Base-by-base conservation (phyloP, 1,140 invertebrate genomes). In the Danaus plexippus region DNA sequence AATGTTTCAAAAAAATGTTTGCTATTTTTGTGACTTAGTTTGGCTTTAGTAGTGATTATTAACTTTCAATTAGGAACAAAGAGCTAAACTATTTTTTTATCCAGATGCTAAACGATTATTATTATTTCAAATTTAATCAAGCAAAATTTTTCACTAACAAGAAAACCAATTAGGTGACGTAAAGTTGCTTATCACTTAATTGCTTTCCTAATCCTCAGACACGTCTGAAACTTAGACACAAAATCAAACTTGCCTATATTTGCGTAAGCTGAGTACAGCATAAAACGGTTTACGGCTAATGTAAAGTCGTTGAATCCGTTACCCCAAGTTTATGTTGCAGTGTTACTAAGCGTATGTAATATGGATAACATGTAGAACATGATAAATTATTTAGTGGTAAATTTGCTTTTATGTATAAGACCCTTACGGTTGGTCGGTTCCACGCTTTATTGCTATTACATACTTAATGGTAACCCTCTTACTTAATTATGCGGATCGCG, bases 381-480 rank as follows among this genome's bases (percentile, higher is more conserved):
- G 48, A 44, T 71, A 71, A 72, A 77, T 77, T 66, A 74, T 76
- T 69, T 61, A 71, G 65, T 52, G 57, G 59, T 64, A 69, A 74
- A 75, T 75, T 73, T 73, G 68, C 73, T 72, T 72, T 74, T 67
- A 67, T 57, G 57, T 63, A 64, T 59, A 61, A 60, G 65, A 58
- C 64, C 71, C 67, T 70, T 64, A 67, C 59, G 66, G 67, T 67
- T 49, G 70, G 66, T 54, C 61, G 61, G 67, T 53, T 69, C 61
- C 59, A 52, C 63, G 68, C 67, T 75, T 76, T 78, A 78, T 81
- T 81, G 69, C 77, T 77, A 66, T 75, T 80, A 80, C 80, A 81
- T 80, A 80, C 77, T 81, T 80, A 80, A 78, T 81, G 75, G 69
- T 78, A 79, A 80, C 77, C 78, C 78, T 74, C 68, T 80, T 83